These are phyloP conservation scores for Litocranius walleri DNA, from an alignment of 2,113 vertebrate species.

Conservation along the genomic window DNA sequence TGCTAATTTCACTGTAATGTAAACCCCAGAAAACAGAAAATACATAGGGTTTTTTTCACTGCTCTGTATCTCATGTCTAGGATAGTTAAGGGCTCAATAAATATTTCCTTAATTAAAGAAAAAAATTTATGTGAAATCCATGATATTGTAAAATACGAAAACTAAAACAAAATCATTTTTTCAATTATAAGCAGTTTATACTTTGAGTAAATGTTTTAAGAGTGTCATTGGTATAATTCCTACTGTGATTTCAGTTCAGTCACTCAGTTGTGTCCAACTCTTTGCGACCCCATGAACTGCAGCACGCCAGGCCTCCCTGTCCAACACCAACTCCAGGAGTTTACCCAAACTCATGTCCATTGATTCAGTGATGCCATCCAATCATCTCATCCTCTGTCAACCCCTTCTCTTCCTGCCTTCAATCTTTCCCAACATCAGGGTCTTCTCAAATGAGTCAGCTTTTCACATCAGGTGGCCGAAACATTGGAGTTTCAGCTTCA, in stretches of 20 bases:
- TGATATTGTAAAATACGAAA: background rate
- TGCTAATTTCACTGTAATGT: background rate
- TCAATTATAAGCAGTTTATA: background rate
- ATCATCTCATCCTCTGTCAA: background rate
- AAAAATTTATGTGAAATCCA: background rate
- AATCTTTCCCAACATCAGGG: background rate
- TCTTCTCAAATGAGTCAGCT: background rate
- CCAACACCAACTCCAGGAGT: background rate
- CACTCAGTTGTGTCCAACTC: fast-evolving
- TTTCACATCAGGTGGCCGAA: background rate
- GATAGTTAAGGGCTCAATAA: background rate
- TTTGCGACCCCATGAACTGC: background rate
- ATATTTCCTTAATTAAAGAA: background rate
- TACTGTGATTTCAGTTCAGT: background rate
- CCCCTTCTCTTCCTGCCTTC: background rate
- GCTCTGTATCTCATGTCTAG: background rate
- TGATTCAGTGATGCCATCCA: background rate
- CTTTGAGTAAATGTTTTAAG: background rate
- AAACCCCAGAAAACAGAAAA: background rate
- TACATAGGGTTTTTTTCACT: background rate
- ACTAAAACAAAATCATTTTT: background rate
- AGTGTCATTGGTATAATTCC: background rate
- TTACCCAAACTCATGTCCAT: background rate
- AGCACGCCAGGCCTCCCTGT: background rate
- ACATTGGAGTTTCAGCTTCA: background rate